A percentile compares a stretch with the other conserved stretches of the same genome.
Evolutionary conservation across 2,113 vertebrate species (phyloP).

Genomic region (Rhineura floridana): DNA sequence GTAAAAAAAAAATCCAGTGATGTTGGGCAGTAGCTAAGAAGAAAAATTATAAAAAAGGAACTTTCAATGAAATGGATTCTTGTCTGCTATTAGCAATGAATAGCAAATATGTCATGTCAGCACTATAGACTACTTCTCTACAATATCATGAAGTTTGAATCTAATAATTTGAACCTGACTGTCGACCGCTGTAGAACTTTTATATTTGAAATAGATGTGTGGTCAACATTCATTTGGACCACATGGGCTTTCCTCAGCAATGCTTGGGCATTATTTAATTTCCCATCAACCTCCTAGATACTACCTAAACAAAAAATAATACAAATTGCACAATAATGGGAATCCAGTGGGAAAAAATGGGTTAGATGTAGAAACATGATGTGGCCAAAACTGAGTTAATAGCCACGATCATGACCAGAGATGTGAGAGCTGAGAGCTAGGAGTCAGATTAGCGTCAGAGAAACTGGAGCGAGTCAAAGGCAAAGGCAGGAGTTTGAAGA

Average conservation of each 20-base stretch:
- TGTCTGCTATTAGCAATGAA: not conserved
- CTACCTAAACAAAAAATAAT: not conserved
- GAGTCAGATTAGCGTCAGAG: not conserved
- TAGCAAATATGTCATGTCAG: not conserved
- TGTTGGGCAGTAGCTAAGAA: not conserved
- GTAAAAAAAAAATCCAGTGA: not conserved
- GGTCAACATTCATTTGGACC: not conserved
- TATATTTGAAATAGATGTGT: not conserved
- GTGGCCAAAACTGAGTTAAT: not conserved
- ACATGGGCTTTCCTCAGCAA: not conserved
- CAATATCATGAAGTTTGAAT: not conserved
- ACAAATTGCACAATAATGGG: not conserved
- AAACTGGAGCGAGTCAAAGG: not conserved
- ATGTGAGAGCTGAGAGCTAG: not conserved
- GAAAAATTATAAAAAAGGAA: not conserved
- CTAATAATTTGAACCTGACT: not conserved
- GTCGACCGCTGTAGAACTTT: not conserved
- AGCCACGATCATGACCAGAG: not conserved
- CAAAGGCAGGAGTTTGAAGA: not conserved
- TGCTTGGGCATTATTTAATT: not conserved
- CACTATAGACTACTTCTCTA: not conserved
- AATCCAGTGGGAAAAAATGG: not conserved
- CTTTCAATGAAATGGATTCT: not conserved
- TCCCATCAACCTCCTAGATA: not conserved
- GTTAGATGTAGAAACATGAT: not conserved